Conservation (phyloP, 2,113 vertebrate species). For the Laticauda laticaudata region DNA sequence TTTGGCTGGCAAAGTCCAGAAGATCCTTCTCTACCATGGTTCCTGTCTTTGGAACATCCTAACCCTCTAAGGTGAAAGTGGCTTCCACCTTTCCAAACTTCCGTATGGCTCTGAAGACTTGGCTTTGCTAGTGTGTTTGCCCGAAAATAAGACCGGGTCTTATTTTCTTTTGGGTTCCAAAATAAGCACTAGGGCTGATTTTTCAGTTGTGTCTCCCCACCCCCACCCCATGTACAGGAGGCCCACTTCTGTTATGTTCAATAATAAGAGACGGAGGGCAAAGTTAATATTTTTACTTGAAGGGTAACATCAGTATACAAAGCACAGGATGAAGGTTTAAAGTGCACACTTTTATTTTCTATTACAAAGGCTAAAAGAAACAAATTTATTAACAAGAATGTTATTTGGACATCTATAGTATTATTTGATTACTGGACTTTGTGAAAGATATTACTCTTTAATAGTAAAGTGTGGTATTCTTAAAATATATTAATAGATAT, state of each 20-base stretch:
- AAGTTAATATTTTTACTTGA: slow-evolving; percentile 2
- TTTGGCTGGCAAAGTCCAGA: too few species aligned
- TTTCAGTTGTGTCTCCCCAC: too few species aligned
- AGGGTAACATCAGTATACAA: slow-evolving; percentile 28
- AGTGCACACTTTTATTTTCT: slow-evolving; percentile 75
- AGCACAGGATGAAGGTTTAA: slow-evolving; percentile 61
- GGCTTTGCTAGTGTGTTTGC: too few species aligned
- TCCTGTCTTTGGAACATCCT: too few species aligned
- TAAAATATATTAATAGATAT: slow-evolving; percentile 78
- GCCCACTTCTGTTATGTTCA: not conserved
- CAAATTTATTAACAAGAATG: slow-evolving; percentile 70
- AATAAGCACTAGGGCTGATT: too few species aligned
- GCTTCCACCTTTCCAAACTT: too few species aligned
- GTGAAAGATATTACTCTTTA: slow-evolving; percentile 74
- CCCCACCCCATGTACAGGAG: too few species aligned
- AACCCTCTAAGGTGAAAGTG: too few species aligned
- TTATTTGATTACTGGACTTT: slow-evolving; percentile 78
- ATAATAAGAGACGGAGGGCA: not conserved
- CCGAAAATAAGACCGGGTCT: too few species aligned
- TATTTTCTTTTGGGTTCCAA: too few species aligned
- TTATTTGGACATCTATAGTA: slow-evolving; percentile 82
- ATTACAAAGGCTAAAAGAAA: slow-evolving; percentile 77
- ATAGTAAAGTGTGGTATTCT: slow-evolving; percentile 84
- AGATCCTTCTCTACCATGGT: too few species aligned
- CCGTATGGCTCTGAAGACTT: too few species aligned